These are phyloP conservation scores for Philaenus spumarius DNA, from an alignment of 1,140 invertebrate species.

Conservation along the genomic window DNA sequence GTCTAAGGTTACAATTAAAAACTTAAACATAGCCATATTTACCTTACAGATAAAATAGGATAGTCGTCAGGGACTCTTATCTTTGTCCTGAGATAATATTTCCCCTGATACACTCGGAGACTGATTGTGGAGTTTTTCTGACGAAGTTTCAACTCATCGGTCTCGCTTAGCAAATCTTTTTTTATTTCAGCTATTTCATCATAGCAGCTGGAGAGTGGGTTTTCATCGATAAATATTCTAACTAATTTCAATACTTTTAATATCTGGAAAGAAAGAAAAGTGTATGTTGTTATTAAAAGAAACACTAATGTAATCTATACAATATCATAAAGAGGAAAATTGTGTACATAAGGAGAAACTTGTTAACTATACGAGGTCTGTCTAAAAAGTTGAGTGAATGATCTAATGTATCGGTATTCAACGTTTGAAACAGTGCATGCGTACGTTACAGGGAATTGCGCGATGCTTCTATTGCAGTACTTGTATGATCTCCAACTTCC, in stretches of 20 bases:
- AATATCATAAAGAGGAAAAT: constrained; percentile 1
- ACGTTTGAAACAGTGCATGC: too few species aligned
- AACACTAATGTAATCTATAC: background rate
- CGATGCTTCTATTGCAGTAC: too few species aligned
- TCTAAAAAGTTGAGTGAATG: too few species aligned
- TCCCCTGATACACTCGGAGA: constrained; percentile 50
- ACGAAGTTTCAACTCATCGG: constrained; percentile 57
- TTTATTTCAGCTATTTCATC: constrained; percentile 63
- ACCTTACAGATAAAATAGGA: constrained; percentile 50
- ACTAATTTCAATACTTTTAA: constrained; percentile 53
- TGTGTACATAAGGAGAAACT: too few species aligned
- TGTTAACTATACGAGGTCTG: background rate
- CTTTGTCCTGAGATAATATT: constrained; percentile 53
- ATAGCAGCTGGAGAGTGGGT: constrained; percentile 64
- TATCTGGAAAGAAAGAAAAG: constrained; percentile 38
- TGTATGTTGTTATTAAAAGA: constrained; percentile 13
- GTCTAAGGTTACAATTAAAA: background rate
- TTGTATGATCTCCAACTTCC: too few species aligned
- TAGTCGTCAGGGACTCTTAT: constrained; percentile 59
- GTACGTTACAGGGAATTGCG: too few species aligned
- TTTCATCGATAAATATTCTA: constrained; percentile 59
- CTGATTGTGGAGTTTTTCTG: constrained; percentile 57
- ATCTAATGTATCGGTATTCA: too few species aligned
- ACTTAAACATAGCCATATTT: constrained; percentile 32
- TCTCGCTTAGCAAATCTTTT: constrained; percentile 38